phyloP scores from a whole-genome alignment of 2,113 vertebrate genomes.

The Bufo gargarizans region DNA sequence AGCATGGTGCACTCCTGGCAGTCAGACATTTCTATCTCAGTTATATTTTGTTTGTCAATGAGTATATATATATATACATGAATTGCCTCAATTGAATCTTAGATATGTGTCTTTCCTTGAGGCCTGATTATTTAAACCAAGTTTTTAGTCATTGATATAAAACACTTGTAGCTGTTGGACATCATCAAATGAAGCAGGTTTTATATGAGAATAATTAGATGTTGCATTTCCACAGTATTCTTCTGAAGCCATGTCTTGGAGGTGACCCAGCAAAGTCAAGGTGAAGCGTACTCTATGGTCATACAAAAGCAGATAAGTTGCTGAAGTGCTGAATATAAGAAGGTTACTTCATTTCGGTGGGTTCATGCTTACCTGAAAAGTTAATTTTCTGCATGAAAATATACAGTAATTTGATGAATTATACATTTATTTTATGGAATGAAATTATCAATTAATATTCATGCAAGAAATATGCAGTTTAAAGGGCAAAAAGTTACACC shows the following conservation, averaged over 20 bases:
- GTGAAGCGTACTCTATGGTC: background rate
- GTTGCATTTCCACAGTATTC: background rate
- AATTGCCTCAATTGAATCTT: background rate
- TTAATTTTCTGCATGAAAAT: constrained; percentile 30
- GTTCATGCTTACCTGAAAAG: constrained; percentile 22
- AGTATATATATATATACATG: no score
- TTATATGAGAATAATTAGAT: background rate
- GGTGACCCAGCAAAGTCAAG: background rate
- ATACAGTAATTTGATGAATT: constrained; percentile 11
- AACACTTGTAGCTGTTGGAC: background rate
- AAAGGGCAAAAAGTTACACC: constrained; percentile 17
- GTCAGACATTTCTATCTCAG: no score
- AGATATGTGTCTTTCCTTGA: background rate
- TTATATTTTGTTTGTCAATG: no score
- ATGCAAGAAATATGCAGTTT: constrained; percentile 22
- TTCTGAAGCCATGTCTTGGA: constrained; percentile 2
- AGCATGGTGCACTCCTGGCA: no score
- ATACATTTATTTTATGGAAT: constrained; percentile 25
- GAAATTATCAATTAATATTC: constrained; percentile 30
- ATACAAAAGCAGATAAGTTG: background rate
- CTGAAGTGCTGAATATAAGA: background rate
- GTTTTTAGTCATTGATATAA: background rate
- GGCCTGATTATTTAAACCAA: background rate
- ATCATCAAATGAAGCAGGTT: background rate
- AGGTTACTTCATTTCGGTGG: background rate